Evolutionary conservation across 1,140 invertebrate genomes (phyloP).

Genomic region (Bombus haemorrhoidalis): DNA sequence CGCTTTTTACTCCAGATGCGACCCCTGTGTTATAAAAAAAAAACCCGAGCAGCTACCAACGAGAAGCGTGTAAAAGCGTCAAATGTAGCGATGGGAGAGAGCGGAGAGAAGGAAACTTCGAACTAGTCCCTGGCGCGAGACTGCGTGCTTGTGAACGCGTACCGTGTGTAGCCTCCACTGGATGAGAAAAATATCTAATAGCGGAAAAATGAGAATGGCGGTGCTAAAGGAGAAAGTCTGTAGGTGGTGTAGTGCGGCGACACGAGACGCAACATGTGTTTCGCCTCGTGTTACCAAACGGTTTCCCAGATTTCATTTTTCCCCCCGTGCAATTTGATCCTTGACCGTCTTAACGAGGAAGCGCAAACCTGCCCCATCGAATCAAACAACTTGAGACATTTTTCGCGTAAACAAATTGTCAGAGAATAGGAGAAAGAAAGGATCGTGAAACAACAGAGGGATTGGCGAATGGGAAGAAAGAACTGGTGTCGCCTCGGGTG

Average conservation of each 20-base stretch:
- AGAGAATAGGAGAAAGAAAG: background rate
- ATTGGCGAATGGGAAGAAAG: background rate
- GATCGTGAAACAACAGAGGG: background rate
- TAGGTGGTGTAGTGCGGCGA: conserved; percentile 18
- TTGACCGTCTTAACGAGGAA: conserved; percentile 45
- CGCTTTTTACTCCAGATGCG: conserved; percentile 17
- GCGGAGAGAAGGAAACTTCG: background rate
- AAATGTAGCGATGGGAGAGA: background rate
- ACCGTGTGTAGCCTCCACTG: background rate
- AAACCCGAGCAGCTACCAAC: background rate
- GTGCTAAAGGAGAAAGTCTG: conserved; percentile 3
- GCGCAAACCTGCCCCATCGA: background rate
- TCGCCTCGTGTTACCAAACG: conserved; percentile 69
- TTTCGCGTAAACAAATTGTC: background rate
- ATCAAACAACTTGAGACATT: background rate
- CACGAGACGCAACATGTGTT: conserved; percentile 53
- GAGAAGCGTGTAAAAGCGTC: conserved; percentile 5
- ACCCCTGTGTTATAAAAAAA: conserved; percentile 29
- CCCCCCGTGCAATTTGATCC: conserved; percentile 63
- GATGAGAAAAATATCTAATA: conserved; percentile 70
- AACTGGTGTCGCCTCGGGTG: background rate
- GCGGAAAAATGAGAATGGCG: conserved; percentile 65
- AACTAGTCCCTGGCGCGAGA: background rate
- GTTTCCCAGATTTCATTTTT: conserved; percentile 67
- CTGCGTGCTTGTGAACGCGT: conserved; percentile 40